phyloP scores from a whole-genome alignment of 1,140 invertebrate species.

The Lethrus apterus region DNA sequence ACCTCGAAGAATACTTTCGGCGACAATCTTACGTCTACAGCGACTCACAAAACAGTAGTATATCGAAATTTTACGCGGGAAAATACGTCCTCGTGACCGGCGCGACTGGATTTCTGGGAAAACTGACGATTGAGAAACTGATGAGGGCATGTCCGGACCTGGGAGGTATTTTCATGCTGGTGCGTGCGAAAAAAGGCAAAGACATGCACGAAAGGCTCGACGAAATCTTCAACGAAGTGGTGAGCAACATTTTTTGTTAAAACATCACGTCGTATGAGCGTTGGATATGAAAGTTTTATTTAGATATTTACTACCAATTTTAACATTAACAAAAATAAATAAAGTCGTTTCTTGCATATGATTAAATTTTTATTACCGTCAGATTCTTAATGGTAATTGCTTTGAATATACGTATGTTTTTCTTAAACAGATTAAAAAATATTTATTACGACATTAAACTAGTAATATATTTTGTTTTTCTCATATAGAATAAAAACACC shows the following conservation, averaged over 20 bases:
- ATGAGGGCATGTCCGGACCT: constrained; percentile 68
- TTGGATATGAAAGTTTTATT: too few relatives aligned
- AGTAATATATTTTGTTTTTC: too few relatives aligned
- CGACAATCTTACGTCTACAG: too few relatives aligned
- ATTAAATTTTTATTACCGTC: too few relatives aligned
- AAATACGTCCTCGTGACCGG: constrained; percentile 34
- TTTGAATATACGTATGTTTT: too few relatives aligned
- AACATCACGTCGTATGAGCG: neutral
- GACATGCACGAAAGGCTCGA: constrained; percentile 60
- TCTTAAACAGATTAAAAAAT: too few relatives aligned
- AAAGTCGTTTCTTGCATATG: too few relatives aligned
- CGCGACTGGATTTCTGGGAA: constrained; percentile 40
- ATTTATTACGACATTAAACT: too few relatives aligned
- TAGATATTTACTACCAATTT: neutral
- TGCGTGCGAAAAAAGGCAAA: constrained; percentile 72
- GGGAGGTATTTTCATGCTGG: constrained; percentile 67
- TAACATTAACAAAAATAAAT: neutral
- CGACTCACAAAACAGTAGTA: constrained; percentile 12
- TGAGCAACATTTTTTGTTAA: constrained; percentile 44
- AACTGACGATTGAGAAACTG: constrained; percentile 70
- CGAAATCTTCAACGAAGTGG: constrained; percentile 61
- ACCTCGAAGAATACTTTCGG: too few relatives aligned
- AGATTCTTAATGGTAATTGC: too few relatives aligned
- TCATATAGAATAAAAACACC: too few relatives aligned
- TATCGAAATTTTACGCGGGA: constrained; percentile 27